Evolutionary conservation across 1,140 invertebrate genomes (phyloP).

Genomic region (Bombyx mandarina): DNA sequence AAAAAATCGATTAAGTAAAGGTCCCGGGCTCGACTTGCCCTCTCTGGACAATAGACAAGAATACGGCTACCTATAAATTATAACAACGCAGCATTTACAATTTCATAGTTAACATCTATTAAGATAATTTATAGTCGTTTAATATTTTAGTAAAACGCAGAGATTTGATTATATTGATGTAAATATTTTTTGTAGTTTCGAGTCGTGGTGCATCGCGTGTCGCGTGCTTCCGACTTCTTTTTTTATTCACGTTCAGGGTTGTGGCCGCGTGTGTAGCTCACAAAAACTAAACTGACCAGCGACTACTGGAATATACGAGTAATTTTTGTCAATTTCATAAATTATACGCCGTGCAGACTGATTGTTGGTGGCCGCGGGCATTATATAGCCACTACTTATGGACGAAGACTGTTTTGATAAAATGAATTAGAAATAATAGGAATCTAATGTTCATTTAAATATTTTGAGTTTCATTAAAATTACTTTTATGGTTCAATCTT

Average conservation of each 20-base stretch:
- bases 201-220: conserved; percentile 56
- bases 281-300: conserved; percentile 62
- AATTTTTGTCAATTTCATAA: conserved; percentile 68
- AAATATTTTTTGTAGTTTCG: conserved; percentile 40
- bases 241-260: conserved; percentile 41
- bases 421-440: background rate
- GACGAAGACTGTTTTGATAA: background rate
- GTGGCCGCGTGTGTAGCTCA: conserved; percentile 26
- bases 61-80: no score
- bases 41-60: no score
- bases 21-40: no score
- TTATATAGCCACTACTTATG: conserved; percentile 3
- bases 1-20: no score
- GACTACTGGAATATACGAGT: conserved; percentile 60
- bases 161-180: conserved; percentile 59
- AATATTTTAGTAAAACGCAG: conserved; percentile 50
- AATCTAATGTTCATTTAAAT: background rate
- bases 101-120: conserved; percentile 57
- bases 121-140: conserved; percentile 68
- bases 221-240: conserved; percentile 60
- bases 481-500: background rate
- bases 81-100: conserved; percentile 3
- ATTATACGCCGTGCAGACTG: conserved; percentile 58
- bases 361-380: conserved; percentile 49
- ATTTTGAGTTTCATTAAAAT: background rate